Evolutionary conservation across 2,113 vertebrate genomes (phyloP).

Genomic region (Menura novaehollandiae): DNA sequence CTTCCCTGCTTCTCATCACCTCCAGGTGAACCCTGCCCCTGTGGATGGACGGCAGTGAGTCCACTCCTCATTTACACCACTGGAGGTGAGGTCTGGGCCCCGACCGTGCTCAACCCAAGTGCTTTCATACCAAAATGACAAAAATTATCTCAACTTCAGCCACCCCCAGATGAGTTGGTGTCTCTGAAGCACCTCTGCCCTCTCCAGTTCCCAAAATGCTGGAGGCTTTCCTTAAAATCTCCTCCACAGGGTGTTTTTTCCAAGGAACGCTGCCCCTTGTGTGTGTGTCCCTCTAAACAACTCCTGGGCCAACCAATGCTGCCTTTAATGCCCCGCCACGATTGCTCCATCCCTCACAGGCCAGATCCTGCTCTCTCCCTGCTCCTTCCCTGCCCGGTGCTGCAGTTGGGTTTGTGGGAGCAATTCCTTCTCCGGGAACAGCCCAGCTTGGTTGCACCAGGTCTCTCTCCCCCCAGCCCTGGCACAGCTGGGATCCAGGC

Average conservation of each 20-base stretch:
- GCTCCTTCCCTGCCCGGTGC: not conserved
- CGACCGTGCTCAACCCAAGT: rapidly evolving
- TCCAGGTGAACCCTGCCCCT: not conserved
- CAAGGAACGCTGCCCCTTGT: not conserved
- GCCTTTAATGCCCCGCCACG: rapidly evolving
- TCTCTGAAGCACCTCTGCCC: not conserved
- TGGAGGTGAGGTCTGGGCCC: not conserved
- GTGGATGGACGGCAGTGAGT: rapidly evolving
- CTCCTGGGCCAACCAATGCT: rapidly evolving
- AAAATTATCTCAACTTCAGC: not conserved
- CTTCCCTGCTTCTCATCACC: not conserved
- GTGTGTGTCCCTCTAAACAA: not conserved
- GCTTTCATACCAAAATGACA: not conserved
- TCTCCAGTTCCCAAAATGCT: not conserved
- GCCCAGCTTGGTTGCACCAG: not conserved
- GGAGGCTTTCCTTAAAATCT: not conserved
- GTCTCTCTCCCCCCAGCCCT: rapidly evolving
- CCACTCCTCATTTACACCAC: not conserved
- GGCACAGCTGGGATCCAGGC: not conserved
- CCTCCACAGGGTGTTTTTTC: not conserved
- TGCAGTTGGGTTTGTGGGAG: not conserved
- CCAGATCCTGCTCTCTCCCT: not conserved
- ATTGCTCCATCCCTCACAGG: not conserved
- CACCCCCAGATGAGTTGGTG: not conserved
- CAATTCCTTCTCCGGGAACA: not conserved